Evolutionary conservation across 2,797 vertebrate species (phyloP).

Genomic region (Chelmon rostratus): DNA sequence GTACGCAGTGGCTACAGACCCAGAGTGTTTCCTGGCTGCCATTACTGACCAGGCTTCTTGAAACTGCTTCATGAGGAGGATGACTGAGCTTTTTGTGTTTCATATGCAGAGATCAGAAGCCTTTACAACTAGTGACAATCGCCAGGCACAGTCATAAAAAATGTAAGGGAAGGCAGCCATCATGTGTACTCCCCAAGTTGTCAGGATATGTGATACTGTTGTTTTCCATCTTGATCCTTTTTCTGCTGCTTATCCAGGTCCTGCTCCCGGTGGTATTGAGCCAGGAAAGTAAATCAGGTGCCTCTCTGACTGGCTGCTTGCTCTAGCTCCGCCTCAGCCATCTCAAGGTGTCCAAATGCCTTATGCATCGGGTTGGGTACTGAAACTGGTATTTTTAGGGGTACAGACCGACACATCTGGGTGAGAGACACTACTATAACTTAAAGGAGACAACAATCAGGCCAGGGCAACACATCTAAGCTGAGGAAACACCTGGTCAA

Average conservation of each 20-base stretch:
- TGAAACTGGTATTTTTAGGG: too few species aligned
- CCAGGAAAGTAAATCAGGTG: neutral
- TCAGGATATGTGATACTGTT: neutral
- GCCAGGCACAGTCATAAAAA: neutral
- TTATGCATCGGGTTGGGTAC: too few species aligned
- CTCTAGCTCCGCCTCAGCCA: slow-evolving; percentile 11
- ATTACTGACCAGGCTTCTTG: slow-evolving; percentile 42
- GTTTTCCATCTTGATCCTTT: neutral
- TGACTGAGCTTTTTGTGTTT: slow-evolving; percentile 17
- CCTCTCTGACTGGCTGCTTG: neutral
- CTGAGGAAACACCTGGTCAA: too few species aligned
- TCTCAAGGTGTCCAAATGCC: too few species aligned
- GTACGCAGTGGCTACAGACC: slow-evolving; percentile 40
- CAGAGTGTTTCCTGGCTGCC: slow-evolving; percentile 56
- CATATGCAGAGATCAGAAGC: neutral
- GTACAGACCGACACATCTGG: too few species aligned
- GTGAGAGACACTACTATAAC: too few species aligned
- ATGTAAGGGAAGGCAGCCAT: slow-evolving; percentile 4
- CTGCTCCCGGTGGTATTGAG: neutral
- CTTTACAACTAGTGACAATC: slow-evolving; percentile 13
- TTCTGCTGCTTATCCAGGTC: slow-evolving; percentile 7
- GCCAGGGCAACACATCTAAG: too few species aligned
- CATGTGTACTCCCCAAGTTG: neutral
- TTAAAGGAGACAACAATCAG: too few species aligned
- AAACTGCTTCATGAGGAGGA: slow-evolving; percentile 33